These are phyloP conservation scores for Bombus pyrosoma DNA, from an alignment of 1,140 invertebrate genomes.

Conservation along the genomic window DNA sequence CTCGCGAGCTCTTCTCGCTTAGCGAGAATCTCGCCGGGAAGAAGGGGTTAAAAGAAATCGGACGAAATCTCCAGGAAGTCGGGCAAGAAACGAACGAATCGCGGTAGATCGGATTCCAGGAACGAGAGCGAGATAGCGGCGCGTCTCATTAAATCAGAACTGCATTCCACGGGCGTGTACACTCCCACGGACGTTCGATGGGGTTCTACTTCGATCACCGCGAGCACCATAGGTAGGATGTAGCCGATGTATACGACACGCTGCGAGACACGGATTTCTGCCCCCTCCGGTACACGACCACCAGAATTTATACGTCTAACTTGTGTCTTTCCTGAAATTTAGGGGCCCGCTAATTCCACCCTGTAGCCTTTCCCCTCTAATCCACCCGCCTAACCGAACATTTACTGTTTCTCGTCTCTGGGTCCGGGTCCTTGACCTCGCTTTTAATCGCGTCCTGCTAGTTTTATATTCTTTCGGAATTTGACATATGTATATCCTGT, in stretches of 20 bases:
- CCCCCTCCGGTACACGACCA: slow-evolving; percentile 51
- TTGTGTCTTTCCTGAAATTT: slow-evolving; percentile 72
- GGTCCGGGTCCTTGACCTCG: neutral
- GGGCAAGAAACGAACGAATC: slow-evolving; percentile 5
- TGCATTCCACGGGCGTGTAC: slow-evolving; percentile 82
- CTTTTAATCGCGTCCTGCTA: neutral
- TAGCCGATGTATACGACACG: slow-evolving; percentile 78
- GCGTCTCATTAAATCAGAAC: slow-evolving; percentile 83
- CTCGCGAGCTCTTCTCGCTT: neutral
- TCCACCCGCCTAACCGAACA: neutral
- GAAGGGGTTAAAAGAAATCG: neutral
- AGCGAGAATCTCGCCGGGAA: neutral
- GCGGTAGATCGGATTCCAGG: slow-evolving; percentile 62
- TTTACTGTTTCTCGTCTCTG: neutral
- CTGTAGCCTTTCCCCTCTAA: slow-evolving; percentile 28
- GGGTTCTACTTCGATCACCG: slow-evolving; percentile 81
- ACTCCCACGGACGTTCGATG: slow-evolving; percentile 82
- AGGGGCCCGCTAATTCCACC: slow-evolving; percentile 53
- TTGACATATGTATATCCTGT: too few relatives aligned
- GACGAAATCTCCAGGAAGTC: slow-evolving; percentile 33
- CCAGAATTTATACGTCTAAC: slow-evolving; percentile 74
- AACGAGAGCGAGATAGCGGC: slow-evolving; percentile 67
- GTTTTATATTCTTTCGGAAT: neutral
- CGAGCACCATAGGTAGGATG: slow-evolving; percentile 78
- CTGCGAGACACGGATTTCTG: slow-evolving; percentile 79